phyloP scores from a whole-genome alignment of 2,888 invertebrate genomes.

The Tuberolachnus salignus region DNA sequence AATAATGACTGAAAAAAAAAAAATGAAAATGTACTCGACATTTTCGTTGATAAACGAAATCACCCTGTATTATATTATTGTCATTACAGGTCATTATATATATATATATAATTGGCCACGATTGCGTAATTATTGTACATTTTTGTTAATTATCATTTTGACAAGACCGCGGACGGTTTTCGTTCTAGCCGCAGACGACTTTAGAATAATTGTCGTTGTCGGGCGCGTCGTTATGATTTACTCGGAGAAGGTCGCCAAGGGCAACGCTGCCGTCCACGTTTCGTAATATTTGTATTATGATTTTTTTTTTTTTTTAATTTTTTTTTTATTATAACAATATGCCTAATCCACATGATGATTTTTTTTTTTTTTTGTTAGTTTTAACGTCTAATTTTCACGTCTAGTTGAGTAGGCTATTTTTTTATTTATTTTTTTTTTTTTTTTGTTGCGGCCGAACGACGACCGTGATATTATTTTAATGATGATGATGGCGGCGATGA shows the following conservation, averaged over 20 bases:
- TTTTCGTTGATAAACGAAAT: too few species aligned
- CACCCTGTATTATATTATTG: too few species aligned
- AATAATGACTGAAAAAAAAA: too few species aligned
- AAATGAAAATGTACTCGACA: too few species aligned
- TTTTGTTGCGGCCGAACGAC: background rate
- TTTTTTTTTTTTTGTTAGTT: background rate
- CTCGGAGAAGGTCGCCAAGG: constrained; percentile 16
- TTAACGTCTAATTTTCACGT: background rate
- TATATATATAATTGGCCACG: too few species aligned
- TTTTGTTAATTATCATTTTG: too few species aligned
- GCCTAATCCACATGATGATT: background rate
- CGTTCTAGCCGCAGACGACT: too few species aligned
- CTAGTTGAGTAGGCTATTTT: background rate
- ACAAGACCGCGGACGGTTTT: too few species aligned
- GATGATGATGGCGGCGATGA: background rate
- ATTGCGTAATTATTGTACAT: too few species aligned
- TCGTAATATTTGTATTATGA: background rate
- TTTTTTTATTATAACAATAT: background rate
- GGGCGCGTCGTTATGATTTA: background rate
- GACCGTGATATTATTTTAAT: constrained; percentile 17
- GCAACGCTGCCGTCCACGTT: constrained; percentile 4
- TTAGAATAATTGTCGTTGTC: background rate
- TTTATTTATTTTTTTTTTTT: too few species aligned
- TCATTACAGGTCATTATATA: too few species aligned
- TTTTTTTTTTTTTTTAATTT: too few species aligned